Conservation (phyloP, 1,140 invertebrate species). For the Geopemphigus sp. region DNA sequence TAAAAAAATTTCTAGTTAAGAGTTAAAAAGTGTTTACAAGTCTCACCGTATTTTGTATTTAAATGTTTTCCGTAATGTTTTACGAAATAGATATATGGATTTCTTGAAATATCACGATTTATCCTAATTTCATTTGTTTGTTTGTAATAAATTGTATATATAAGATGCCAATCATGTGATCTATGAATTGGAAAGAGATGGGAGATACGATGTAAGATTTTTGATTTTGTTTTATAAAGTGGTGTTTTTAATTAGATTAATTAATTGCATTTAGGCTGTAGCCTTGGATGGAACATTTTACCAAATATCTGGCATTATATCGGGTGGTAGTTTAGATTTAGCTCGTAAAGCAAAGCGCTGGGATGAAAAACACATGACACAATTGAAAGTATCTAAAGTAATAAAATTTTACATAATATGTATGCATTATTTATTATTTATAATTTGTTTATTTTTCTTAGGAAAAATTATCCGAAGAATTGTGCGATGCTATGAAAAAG, state of each 20-base stretch:
- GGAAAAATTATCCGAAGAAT: slow-evolving; percentile 76
- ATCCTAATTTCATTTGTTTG: too few species aligned
- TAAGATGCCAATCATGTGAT: slow-evolving; percentile 97
- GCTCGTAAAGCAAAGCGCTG: slow-evolving; percentile 95
- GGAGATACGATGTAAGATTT: slow-evolving; percentile 73
- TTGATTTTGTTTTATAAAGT: too few species aligned
- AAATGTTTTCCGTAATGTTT: too few species aligned
- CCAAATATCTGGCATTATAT: slow-evolving; percentile 98
- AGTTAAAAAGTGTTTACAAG: too few species aligned
- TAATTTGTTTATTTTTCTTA: slow-evolving; percentile 26
- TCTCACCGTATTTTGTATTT: too few species aligned
- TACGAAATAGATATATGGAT: too few species aligned
- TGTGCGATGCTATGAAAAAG: slow-evolving; percentile 92
- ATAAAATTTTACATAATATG: slow-evolving; percentile 23
- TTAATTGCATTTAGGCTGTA: slow-evolving; percentile 63
- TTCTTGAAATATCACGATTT: too few species aligned
- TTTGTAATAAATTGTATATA: too few species aligned
- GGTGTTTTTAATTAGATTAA: background rate
- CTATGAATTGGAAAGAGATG: slow-evolving; percentile 80
- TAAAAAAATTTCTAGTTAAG: too few species aligned
- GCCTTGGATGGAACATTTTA: slow-evolving; percentile 98
- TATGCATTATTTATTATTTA: background rate
- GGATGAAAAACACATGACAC: slow-evolving; percentile 97
- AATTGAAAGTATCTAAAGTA: slow-evolving; percentile 80
- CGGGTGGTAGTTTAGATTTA: slow-evolving; percentile 93